Evolutionary conservation across 1,140 invertebrate species (phyloP).

Genomic region (Drosophila teissieri): DNA sequence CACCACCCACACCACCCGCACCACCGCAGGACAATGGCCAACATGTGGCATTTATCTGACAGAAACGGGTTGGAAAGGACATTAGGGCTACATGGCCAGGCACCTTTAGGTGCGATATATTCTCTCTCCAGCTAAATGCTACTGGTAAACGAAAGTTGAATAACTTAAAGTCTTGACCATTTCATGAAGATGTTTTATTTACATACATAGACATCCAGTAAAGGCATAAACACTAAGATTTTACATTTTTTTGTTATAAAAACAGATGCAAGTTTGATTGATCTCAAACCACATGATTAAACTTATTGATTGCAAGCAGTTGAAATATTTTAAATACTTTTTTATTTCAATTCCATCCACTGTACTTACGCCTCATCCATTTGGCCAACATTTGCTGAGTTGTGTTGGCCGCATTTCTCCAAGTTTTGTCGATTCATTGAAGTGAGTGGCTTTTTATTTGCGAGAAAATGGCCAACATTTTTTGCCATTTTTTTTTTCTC

Average conservation of each 20-base stretch:
- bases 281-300: too few species aligned
- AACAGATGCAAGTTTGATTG: too few species aligned
- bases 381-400: slow-evolving; percentile 51
- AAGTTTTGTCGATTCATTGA: slow-evolving; percentile 78
- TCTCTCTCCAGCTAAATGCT: not conserved
- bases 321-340: not conserved
- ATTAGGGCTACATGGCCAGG: too few species aligned
- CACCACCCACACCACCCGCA: too few species aligned
- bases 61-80: not conserved
- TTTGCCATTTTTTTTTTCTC: slow-evolving; percentile 48
- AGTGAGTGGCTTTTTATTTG: slow-evolving; percentile 83
- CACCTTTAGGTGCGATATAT: not conserved
- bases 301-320: too few species aligned
- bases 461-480: slow-evolving; percentile 68
- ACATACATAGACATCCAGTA: too few species aligned
- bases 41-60: not conserved
- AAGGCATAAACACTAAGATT: too few species aligned
- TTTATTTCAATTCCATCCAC: not conserved
- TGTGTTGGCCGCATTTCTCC: slow-evolving; percentile 47
- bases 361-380: slow-evolving; percentile 15
- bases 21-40: slow-evolving; percentile 24
- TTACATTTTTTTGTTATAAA: too few species aligned
- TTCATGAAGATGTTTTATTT: too few species aligned
- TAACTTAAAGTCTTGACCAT: too few species aligned
- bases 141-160: too few species aligned